These are phyloP conservation scores for Cheumatopsyche charites DNA, from an alignment of 1,140 invertebrate species.

Conservation along the genomic window DNA sequence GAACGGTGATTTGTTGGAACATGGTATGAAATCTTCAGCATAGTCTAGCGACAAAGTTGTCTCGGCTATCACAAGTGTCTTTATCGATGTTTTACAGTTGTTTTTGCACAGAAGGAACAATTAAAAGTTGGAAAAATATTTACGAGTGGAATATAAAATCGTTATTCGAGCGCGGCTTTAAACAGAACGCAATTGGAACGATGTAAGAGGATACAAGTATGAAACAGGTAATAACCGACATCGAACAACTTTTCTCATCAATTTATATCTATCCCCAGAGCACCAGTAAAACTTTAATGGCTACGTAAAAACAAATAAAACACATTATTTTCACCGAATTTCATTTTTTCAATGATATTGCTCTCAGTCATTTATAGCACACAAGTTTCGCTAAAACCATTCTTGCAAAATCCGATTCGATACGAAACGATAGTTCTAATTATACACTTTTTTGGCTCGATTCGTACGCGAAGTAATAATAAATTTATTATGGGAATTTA, in stretches of 20 bases:
- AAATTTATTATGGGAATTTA: neutral
- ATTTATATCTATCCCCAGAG: slow-evolving; percentile 27
- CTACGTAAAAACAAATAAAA: slow-evolving; percentile 29
- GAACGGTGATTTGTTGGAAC: slow-evolving; percentile 32
- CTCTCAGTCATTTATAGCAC: no score
- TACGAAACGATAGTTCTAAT: no score
- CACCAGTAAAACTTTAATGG: slow-evolving; percentile 27
- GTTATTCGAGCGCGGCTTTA: neutral
- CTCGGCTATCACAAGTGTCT: neutral
- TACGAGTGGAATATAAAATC: neutral
- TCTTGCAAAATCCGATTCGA: no score
- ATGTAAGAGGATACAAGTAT: neutral
- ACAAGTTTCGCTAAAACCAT: no score
- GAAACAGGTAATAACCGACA: slow-evolving; percentile 14
- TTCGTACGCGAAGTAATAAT: no score
- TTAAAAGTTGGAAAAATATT: no score
- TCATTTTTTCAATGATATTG: neutral
- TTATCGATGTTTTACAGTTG: neutral
- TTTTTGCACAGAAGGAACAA: neutral
- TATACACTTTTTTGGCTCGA: no score
- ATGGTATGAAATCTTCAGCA: slow-evolving; percentile 32
- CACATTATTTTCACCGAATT: slow-evolving; percentile 2
- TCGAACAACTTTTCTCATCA: slow-evolving; percentile 30
- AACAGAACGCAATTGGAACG: neutral
- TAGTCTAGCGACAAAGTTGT: slow-evolving; percentile 29